Evolutionary conservation across 2,888 invertebrate species (phyloP).

Genomic region (Acronicta aceris): DNA sequence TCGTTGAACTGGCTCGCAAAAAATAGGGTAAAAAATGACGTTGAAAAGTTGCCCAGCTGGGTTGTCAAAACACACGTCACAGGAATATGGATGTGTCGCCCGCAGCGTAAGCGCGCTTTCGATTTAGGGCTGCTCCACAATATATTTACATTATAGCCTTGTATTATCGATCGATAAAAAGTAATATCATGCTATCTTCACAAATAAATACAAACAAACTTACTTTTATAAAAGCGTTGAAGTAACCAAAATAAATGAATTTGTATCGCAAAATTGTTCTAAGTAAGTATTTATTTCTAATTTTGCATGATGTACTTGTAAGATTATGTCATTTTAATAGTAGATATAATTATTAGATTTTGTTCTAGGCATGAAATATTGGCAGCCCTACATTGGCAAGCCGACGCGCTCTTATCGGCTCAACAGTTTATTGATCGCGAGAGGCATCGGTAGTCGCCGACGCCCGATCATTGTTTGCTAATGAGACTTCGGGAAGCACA

Average conservation of each 20-base stretch:
- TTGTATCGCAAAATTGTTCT: too few relatives aligned
- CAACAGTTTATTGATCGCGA: conserved; percentile 75
- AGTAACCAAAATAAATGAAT: too few relatives aligned
- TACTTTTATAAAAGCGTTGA: too few relatives aligned
- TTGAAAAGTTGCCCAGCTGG: conserved; percentile 71
- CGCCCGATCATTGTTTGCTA: conserved; percentile 84
- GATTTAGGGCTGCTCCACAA: conserved; percentile 60
- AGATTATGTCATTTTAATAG: conserved; percentile 3
- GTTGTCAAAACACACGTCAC: conserved; percentile 87
- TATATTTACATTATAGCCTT: neutral
- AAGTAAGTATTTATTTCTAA: too few relatives aligned
- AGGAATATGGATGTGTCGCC: conserved; percentile 85
- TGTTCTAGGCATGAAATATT: conserved; percentile 15
- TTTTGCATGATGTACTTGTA: too few relatives aligned
- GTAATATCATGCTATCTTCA: too few relatives aligned
- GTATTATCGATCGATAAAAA: too few relatives aligned
- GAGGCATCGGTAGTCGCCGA: conserved; percentile 63
- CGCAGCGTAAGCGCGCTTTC: conserved; percentile 65
- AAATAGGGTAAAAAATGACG: conserved; percentile 70
- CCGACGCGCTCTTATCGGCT: conserved; percentile 61
- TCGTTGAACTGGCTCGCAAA: conserved; percentile 74
- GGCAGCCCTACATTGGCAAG: conserved; percentile 53
- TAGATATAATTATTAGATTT: conserved; percentile 11
- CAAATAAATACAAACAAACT: too few relatives aligned
- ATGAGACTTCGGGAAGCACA: conserved; percentile 75